These are phyloP conservation scores for Cephalopachus bancanus DNA, from an alignment of 2,797 vertebrate species.

Conservation along the genomic window DNA sequence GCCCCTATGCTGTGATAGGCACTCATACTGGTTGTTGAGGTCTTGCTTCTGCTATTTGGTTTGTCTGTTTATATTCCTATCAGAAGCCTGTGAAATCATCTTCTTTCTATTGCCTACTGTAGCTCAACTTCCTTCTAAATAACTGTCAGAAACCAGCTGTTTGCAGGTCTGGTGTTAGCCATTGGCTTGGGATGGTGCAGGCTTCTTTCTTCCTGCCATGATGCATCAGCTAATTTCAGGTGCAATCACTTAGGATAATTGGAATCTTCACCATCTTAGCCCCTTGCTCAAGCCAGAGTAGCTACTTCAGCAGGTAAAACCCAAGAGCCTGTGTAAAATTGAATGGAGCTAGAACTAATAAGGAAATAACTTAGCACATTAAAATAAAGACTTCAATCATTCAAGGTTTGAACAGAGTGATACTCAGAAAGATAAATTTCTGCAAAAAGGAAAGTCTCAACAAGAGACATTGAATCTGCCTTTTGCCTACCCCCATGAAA, in stretches of 20 bases:
- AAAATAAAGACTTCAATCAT: not conserved
- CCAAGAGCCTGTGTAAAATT: not conserved
- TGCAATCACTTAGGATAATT: not conserved
- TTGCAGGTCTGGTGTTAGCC: not conserved
- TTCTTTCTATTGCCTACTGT: not conserved
- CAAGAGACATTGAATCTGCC: not conserved
- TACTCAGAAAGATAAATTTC: not conserved
- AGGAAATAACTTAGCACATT: not conserved
- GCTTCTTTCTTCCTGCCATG: not conserved
- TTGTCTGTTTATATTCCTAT: not conserved
- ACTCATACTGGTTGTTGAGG: not conserved
- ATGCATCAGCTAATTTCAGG: not conserved
- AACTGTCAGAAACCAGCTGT: not conserved
- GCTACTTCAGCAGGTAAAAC: not conserved
- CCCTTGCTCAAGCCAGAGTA: not conserved
- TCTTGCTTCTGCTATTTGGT: not conserved
- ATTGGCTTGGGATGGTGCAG: too few species aligned
- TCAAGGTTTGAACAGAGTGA: not conserved
- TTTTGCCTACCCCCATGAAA: fast-evolving
- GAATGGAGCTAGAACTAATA: not conserved
- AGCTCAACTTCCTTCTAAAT: slow-evolving; percentile 1
- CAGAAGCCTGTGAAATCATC: not conserved
- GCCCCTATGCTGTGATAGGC: too few species aligned
- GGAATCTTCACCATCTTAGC: not conserved
- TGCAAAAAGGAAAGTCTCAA: not conserved